These are phyloP conservation scores for Indri indri DNA, from an alignment of 2,113 vertebrate species.

Conservation along the genomic window DNA sequence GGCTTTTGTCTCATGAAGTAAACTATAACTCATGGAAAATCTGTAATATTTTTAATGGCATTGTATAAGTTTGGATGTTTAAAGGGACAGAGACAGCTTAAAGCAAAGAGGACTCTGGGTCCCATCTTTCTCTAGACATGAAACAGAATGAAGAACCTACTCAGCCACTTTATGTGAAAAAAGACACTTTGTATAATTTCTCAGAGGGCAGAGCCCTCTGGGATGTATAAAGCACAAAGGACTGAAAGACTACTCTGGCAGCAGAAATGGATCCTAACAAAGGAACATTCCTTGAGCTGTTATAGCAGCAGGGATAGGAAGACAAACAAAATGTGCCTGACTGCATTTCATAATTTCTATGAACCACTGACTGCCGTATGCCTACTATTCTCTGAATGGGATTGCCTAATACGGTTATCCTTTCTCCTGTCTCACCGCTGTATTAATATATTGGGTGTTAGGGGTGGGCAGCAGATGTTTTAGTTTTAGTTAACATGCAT, in stretches of 20 bases:
- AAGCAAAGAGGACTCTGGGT: neutral
- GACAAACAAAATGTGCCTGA: neutral
- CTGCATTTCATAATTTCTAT: neutral
- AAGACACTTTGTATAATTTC: neutral
- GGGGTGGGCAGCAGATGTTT: neutral
- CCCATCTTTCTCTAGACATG: neutral
- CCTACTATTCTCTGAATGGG: neutral
- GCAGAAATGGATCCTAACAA: neutral
- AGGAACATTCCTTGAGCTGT: neutral
- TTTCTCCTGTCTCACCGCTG: neutral
- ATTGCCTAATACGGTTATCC: neutral
- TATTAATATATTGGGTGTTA: neutral
- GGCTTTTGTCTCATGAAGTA: neutral
- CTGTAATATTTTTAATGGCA: neutral
- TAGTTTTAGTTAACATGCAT: neutral
- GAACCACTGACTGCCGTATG: neutral
- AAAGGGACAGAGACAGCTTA: neutral
- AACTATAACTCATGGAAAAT: neutral
- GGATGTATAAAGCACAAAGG: neutral
- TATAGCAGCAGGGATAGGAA: neutral
- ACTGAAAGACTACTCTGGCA: neutral
- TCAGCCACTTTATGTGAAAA: neutral
- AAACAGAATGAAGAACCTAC: neutral
- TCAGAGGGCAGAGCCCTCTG: neutral
- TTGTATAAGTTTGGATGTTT: neutral